These are phyloP conservation scores for Melinaea marsaeus DNA, from an alignment of 2,888 invertebrate genomes.

Conservation along the genomic window DNA sequence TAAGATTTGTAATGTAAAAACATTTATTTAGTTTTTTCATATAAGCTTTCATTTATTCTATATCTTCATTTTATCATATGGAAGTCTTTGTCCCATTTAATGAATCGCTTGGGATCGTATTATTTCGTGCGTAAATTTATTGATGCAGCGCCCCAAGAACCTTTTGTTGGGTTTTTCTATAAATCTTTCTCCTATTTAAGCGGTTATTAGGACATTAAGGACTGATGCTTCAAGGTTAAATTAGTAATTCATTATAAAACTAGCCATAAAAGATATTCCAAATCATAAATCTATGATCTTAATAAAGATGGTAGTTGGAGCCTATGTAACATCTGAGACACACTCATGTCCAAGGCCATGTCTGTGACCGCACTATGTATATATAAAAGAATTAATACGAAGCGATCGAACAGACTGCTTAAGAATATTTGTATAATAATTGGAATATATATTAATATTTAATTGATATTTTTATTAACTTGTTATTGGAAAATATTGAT, in stretches of 20 bases:
- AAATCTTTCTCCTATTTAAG: conserved; percentile 73
- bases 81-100: conserved; percentile 66
- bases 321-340: too few species aligned
- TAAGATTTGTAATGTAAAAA: neutral
- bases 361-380: too few species aligned
- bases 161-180: conserved; percentile 72
- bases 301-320: too few species aligned
- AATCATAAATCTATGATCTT: neutral
- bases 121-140: conserved; percentile 75
- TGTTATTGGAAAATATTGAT: too few species aligned
- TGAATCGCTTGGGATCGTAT: conserved; percentile 71
- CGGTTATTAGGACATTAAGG: conserved; percentile 71
- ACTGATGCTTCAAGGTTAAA: conserved; percentile 44
- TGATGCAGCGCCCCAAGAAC: conserved; percentile 61
- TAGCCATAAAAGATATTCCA: neutral
- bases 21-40: neutral
- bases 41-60: conserved; percentile 14
- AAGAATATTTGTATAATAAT: too few species aligned
- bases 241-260: neutral
- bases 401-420: too few species aligned
- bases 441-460: too few species aligned
- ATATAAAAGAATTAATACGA: too few species aligned
- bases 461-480: too few species aligned
- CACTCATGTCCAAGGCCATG: too few species aligned
- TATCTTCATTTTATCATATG: conserved; percentile 66